Percentiles rank a stretch among this genome's conserved stretches.
Conservation (phyloP, 2,113 vertebrate species). For the Micronisus gabar region DNA sequence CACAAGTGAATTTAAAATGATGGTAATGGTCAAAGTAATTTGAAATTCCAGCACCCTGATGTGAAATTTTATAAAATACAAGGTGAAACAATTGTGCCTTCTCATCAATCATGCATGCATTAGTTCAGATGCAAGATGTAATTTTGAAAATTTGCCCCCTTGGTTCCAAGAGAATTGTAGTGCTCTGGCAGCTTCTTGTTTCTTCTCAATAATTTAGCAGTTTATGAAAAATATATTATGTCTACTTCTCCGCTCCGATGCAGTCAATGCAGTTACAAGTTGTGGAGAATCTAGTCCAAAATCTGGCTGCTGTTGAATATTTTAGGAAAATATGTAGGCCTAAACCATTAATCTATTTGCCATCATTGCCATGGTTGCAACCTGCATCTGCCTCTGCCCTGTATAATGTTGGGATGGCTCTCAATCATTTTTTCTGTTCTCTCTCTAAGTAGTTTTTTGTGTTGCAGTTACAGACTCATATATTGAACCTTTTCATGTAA, state of each 20-base stretch:
- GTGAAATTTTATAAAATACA: constrained; percentile 1
- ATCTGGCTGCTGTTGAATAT: neutral
- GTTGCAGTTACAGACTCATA: neutral
- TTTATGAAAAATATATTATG: constrained; percentile 44
- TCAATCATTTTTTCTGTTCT: neutral
- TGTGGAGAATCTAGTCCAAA: neutral
- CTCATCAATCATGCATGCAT: neutral
- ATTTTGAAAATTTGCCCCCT: neutral
- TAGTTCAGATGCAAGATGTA: neutral
- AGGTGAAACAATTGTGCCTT: neutral
- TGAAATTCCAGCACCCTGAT: neutral
- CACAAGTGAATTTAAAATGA: neutral
- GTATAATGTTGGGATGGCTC: neutral
- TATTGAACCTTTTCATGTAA: neutral
- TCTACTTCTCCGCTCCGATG: neutral
- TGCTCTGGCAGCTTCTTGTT: neutral
- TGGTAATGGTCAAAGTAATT: neutral
- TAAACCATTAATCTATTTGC: neutral
- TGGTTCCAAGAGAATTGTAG: neutral
- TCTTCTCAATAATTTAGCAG: constrained; percentile 44
- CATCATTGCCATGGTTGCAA: neutral
- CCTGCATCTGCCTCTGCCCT: neutral
- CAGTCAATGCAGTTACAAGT: neutral
- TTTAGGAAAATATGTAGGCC: neutral
- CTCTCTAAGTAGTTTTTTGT: neutral